Conservation (phyloP, 2,797 vertebrate species). For the Pangasius sanitwongsei region DNA sequence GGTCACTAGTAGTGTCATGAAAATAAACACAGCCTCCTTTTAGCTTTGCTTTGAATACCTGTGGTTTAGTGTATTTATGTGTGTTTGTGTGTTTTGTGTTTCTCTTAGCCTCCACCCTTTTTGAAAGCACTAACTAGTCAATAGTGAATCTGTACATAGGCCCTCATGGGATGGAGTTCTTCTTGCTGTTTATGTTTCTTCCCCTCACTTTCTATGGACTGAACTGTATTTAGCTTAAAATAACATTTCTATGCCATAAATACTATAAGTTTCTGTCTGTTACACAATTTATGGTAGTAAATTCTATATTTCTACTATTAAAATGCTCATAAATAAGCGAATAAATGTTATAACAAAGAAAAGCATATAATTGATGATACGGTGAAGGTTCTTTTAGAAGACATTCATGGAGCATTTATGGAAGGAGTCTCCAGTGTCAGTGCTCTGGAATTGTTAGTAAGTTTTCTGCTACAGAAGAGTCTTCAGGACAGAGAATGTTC, state of each 20-base stretch:
- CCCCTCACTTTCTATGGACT: not conserved
- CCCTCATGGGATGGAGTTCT: constrained; percentile 64
- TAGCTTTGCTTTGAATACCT: constrained; percentile 48
- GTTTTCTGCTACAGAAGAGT: too few relatives aligned
- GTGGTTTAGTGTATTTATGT: constrained; percentile 50
- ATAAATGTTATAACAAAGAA: not conserved
- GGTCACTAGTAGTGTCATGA: constrained; percentile 8
- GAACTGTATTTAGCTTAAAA: constrained; percentile 55
- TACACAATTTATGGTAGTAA: not conserved
- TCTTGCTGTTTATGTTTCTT: constrained; percentile 57
- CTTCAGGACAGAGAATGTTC: too few relatives aligned
- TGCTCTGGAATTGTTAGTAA: not conserved
- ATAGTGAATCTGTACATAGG: constrained; percentile 75
- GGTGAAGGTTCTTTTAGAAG: not conserved
- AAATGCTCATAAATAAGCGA: not conserved
- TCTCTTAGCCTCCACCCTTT: constrained; percentile 68
- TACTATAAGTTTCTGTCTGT: not conserved
- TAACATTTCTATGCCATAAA: not conserved
- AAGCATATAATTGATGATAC: not conserved
- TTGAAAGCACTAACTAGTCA: constrained; percentile 75
- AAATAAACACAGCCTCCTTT: constrained; percentile 15
- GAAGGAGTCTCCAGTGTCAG: not conserved
- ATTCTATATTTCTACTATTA: not conserved
- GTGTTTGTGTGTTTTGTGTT: not conserved
- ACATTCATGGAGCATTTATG: not conserved